These are phyloP conservation scores for Theristus sp. DNA, from an alignment of 2,888 invertebrate species.

Conservation along the genomic window DNA sequence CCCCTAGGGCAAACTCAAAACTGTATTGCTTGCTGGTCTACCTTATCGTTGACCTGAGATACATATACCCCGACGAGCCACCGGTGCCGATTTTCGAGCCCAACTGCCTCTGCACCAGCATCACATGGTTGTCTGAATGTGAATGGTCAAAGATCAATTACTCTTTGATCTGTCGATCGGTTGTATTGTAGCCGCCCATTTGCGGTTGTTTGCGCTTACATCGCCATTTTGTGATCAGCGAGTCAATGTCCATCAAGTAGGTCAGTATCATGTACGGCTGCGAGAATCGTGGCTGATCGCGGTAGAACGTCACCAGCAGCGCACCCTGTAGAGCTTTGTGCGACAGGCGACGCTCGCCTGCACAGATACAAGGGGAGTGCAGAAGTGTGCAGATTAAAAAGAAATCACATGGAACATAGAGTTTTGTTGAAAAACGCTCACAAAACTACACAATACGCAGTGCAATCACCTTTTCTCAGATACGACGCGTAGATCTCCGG, in stretches of 20 bases:
- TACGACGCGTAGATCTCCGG: conserved; percentile 60
- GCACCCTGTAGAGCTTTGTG: conserved; percentile 86
- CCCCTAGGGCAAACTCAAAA: no score
- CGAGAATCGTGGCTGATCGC: conserved; percentile 89
- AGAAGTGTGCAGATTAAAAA: no score
- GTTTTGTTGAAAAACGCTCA: no score
- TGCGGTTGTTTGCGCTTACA: conserved; percentile 45
- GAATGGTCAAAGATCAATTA: not conserved
- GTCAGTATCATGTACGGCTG: conserved; percentile 88
- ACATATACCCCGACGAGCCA: conserved; percentile 93
- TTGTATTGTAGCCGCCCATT: not conserved
- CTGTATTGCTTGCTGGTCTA: no score
- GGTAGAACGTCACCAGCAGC: conserved; percentile 87
- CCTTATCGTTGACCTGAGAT: conserved; percentile 86
- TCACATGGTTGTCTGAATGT: conserved; percentile 79
- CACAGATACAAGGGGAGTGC: no score
- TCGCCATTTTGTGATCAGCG: conserved; percentile 93
- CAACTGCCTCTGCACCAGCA: conserved; percentile 96
- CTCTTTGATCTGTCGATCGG: no score
- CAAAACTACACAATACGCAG: no score
- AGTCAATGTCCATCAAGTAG: conserved; percentile 90
- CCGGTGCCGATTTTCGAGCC: conserved; percentile 93
- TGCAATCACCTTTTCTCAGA: conserved; percentile 50
- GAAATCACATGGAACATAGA: no score
- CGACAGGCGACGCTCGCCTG: conserved; percentile 58